phyloP scores from a whole-genome alignment of 30 jellyfish, hydroid and myxozoan species.

The Cassiopea andromeda region DNA sequence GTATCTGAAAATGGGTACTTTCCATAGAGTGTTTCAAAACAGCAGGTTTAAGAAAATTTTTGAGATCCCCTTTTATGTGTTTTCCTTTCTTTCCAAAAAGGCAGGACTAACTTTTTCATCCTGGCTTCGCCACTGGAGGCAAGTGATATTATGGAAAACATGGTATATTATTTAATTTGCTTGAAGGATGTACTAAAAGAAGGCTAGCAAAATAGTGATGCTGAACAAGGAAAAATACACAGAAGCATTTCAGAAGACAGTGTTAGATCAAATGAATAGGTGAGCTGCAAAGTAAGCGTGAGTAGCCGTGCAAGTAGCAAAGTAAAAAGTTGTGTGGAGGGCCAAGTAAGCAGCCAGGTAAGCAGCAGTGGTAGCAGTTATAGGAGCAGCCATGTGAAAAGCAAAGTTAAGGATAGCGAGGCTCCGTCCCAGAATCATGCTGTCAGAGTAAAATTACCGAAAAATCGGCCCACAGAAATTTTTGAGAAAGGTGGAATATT shows the following conservation, averaged over 20 bases:
- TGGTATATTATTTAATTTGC: background rate
- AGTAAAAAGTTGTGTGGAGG: no score
- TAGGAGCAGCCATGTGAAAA: background rate
- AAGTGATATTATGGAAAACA: conserved; percentile 4
- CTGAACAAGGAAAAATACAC: background rate
- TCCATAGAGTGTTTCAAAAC: no score
- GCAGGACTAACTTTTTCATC: no score
- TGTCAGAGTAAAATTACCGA: conserved; percentile 31
- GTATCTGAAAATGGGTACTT: no score
- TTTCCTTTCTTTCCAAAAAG: no score
- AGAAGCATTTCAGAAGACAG: background rate
- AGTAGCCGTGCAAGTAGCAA: no score
- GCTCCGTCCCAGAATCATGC: background rate
- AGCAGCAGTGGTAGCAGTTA: background rate
- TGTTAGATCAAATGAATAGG: background rate
- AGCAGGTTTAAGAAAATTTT: no score
- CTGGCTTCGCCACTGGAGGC: background rate
- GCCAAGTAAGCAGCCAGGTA: no score
- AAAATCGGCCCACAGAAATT: conserved; percentile 26
- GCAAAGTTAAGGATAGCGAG: background rate
- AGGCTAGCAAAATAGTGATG: background rate
- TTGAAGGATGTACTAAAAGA: background rate
- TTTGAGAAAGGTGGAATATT: conserved; percentile 26
- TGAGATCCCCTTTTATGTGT: no score
- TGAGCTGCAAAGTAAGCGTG: no score